Base-by-base conservation (phyloP, 2,888 invertebrate genomes). In the Thymelicus lineola region DNA sequence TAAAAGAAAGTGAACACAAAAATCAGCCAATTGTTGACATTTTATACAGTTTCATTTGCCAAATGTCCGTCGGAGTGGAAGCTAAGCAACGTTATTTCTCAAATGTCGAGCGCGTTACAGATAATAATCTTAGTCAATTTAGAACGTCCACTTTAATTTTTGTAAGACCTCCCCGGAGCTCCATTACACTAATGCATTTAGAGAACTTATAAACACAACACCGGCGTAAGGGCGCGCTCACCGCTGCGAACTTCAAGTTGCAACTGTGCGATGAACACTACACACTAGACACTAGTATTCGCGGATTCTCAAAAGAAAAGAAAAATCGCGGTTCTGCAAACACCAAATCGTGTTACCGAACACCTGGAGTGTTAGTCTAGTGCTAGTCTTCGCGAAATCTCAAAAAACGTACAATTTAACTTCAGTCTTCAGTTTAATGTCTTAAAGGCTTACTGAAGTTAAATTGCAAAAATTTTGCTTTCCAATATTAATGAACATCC, bases 181-280 rank as follows among this genome's bases (percentile, higher is more conserved):
- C 75, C 79, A 79, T 77, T 77, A 76, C 75, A 71, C 74, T 77
- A 76, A 79, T 77, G 77, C 73, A 73, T 75, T 75, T 67, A 73
- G 74, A 68, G 70, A 65, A 62, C 70, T 72, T 69, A 65, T 68
- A 71, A 72, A 71, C 67, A 71, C 68, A 70, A 72, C 55, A 66
- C 61, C 38, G 65, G 36, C 60, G 36, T 73, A 66, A 71, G 64
- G 71, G 60, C n/a, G 68, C 65, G 70, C 17, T 63, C 61, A 60
- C 35, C 10, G 36, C 9, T 15, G 35, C 42, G 10, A 53, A 12
- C 53, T 42, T 9, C 1, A 28, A 28, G 10, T 42, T 12, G 12
- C 48, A 3, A 15, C 15, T 2, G 4, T 3, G 17, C 7, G 15
- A 7, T n/a, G 15, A 9, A 50, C 48, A 50, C 17, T 50, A 15